Base-by-base conservation (phyloP, 2,888 invertebrate genomes). In the Cephus pygmeus region DNA sequence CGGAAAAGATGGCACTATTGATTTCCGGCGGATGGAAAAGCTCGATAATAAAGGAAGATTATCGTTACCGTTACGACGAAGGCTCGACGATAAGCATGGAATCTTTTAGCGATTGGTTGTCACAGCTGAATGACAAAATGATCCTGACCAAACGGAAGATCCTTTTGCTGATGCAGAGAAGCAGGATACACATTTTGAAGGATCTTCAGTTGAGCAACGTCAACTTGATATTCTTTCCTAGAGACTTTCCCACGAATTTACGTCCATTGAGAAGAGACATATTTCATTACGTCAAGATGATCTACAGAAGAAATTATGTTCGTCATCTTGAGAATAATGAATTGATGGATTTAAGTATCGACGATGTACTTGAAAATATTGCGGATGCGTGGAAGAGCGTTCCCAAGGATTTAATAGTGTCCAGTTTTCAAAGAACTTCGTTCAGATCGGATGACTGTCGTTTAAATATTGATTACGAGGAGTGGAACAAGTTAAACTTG, bases 221-320 rank as follows among this genome's bases (percentile, higher is more conserved):
- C 3, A 83, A 76, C 3, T 81, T 88, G 6, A 36, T 89, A 23
- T 88, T 86, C 78, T 81, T 88, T n/a, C 89, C 89, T 6, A 81
- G 83, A 34, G 79, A 85, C 34, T 89, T 87, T 36, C 89, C 89
- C 11, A 31, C 83, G 4, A 75, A 81, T 12, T 77, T 89, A 36
- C 82, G 83, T 2, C 89, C 89, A 1, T 73, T 90, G 4, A 82
- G 84, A 34, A 85, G 84, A 9, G 86, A 89, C 76, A 76, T 88
- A 30, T 88, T 87, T 77, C 88, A 87, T 74, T 87, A 78, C 75
- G 76, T 88, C 4, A 89, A 90, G 78, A 88, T 88, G 87, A 79
- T 81, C 34, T 88, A 89, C 75, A 83, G 90, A 35, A 82, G 80
- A 34, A 83, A 79, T 78, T 85, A 76, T 69, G 76, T 31, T 12